These are phyloP conservation scores for Lagopus muta DNA, from an alignment of 2,113 vertebrate species.

Conservation along the genomic window DNA sequence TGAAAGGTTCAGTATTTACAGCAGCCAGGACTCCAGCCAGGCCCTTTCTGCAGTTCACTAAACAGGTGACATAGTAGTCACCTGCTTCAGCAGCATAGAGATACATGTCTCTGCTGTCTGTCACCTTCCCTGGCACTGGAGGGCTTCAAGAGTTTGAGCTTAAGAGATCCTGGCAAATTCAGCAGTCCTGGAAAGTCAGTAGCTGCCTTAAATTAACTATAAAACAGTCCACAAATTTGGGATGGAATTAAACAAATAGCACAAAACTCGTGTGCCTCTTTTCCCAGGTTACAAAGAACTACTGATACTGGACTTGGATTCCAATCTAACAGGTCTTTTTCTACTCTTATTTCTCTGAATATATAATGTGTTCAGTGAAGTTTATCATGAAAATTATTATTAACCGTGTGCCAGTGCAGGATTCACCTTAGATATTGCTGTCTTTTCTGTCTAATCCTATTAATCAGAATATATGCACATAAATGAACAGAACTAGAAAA, in stretches of 20 bases:
- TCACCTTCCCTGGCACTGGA: neutral
- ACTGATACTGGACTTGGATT: neutral
- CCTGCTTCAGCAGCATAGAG: neutral
- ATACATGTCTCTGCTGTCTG: neutral
- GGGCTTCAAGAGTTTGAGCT: neutral
- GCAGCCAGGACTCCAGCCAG: neutral
- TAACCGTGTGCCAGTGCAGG: neutral
- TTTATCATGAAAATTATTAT: neutral
- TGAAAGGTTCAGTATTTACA: neutral
- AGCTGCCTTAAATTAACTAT: neutral
- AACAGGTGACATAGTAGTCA: constrained; percentile 1
- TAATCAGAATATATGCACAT: neutral
- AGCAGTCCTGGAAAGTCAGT: neutral
- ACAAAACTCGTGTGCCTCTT: neutral
- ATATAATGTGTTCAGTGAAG: neutral
- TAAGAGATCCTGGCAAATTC: neutral
- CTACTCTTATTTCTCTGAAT: neutral
- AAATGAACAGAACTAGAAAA: neutral
- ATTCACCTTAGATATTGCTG: neutral
- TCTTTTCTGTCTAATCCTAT: neutral
- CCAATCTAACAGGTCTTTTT: neutral
- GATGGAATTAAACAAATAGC: neutral
- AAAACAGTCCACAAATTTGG: neutral
- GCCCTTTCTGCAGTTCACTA: neutral
- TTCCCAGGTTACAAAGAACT: neutral